Conservation (phyloP, 30 jellyfish, hydroid and myxozoan species). For the Turritopsis dohrnii region DNA sequence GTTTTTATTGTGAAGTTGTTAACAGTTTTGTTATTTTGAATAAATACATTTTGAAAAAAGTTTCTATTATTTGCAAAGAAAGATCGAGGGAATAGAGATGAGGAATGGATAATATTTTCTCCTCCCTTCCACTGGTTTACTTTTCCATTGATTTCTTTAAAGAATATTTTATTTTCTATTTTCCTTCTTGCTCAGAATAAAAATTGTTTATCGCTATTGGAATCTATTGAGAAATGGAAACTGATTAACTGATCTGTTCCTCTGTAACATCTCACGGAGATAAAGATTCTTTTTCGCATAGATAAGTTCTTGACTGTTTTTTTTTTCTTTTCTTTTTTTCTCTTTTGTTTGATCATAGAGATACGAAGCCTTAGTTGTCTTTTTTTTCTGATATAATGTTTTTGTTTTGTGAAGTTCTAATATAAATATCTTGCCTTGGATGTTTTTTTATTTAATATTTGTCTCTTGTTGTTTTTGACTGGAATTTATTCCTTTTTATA, state of each 20-base stretch:
- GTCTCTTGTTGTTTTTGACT: neutral
- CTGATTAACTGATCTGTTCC: neutral
- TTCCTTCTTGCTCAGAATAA: neutral
- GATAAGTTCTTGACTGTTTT: neutral
- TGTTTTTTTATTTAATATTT: too few relatives aligned
- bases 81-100: too few relatives aligned
- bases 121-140: too few relatives aligned
- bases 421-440: neutral
- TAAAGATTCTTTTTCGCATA: neutral
- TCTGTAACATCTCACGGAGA: neutral
- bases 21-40: neutral
- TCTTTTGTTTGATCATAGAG: neutral
- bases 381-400: neutral
- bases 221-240: neutral
- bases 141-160: neutral
- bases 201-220: neutral
- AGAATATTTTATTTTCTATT: too few relatives aligned
- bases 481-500: neutral
- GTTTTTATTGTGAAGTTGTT: neutral
- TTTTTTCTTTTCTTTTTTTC: neutral
- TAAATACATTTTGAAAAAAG: neutral
- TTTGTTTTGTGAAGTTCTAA: neutral
- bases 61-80: neutral
- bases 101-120: too few relatives aligned
- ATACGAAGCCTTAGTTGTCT: neutral